Base-by-base conservation (phyloP, 2,797 vertebrate genomes). In the Sebastes dallii region DNA sequence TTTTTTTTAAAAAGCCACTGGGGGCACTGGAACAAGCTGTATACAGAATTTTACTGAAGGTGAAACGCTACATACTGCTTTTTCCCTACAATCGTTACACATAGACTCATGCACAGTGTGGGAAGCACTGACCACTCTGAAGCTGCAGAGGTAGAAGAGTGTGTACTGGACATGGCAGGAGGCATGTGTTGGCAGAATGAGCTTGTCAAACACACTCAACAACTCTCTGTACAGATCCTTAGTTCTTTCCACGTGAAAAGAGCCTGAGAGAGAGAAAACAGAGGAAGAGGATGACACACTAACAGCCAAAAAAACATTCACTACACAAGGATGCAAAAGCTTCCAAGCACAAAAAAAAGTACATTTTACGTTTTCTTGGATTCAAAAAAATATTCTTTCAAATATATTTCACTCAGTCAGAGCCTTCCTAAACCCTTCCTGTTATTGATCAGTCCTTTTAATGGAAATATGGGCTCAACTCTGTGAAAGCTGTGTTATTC, bases 91-190 rank as follows among this genome's bases (percentile, higher is more conserved):
- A 11, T 29, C 0, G 5, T n/a, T 13, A 46, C 13, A 65, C 27
- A 60, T 1, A 9, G 5, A 52, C 18, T 5, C 20, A 22, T 6
- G 30, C 14, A 69, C 20, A 50, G 24, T 27, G 36, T 14, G 32
- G 3, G 4, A 3, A 62, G 22, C 69, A 96, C 97, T 95, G 80
- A 99, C 98, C 97, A 97, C 77, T 90, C 95, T 97, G 94, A 99
- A 99, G 94, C 98, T 99, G 90, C 97, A 98, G 80, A 99, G 95
- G 92, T 98, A 98, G 83, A 99, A 99, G 83, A 99, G 93, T 66
- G 91, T 92, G 90, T 96, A 99, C 83, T 99, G 98, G 29, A 99
- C 95, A 0, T 99, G 98, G 85, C 94, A 96, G 4, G 96, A 99
- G 50, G 96, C 98, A 1, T 99, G 98, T 1, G 98, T 99, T 12